Evolutionary conservation across 2,113 vertebrate species (phyloP).

Genomic region (Scartelaos histophorus): DNA sequence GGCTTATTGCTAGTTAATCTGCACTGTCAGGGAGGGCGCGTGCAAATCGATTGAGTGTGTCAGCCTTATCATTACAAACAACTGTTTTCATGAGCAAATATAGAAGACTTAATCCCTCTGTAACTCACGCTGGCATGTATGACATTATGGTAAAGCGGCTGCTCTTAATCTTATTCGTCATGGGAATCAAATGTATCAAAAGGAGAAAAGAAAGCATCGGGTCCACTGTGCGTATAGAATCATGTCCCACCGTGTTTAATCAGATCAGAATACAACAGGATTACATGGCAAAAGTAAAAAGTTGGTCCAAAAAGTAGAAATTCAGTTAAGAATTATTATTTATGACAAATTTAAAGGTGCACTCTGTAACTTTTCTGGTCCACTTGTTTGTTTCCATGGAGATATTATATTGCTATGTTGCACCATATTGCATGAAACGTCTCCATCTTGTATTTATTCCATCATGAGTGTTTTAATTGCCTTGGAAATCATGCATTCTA

Average conservation of each 20-base stretch:
- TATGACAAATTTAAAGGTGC: too few relatives aligned
- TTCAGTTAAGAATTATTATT: neutral
- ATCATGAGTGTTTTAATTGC: too few relatives aligned
- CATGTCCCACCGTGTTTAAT: neutral
- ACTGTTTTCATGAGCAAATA: constrained; percentile 54
- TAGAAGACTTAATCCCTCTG: constrained; percentile 50
- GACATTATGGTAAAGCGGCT: constrained; percentile 50
- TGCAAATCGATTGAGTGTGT: constrained; percentile 59
- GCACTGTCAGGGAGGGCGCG: constrained; percentile 55
- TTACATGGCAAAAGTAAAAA: neutral
- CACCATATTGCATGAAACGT: too few relatives aligned
- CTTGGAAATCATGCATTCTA: too few relatives aligned
- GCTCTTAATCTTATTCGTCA: constrained; percentile 50
- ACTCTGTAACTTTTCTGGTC: too few relatives aligned
- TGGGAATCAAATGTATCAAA: constrained; percentile 25
- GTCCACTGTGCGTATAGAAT: neutral
- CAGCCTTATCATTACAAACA: constrained; percentile 56
- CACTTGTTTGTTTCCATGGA: too few relatives aligned
- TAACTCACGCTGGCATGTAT: constrained; percentile 46
- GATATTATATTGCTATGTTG: too few relatives aligned
- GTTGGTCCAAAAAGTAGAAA: neutral
- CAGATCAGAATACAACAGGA: neutral
- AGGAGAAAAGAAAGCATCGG: constrained; percentile 22
- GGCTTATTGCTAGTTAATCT: constrained; percentile 64
- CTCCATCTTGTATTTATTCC: too few relatives aligned